A percentile compares a stretch with the other conserved stretches of the same genome.
phyloP scores from a whole-genome alignment of 2,797 vertebrate species.

The Pseudopleuronectes americanus region DNA sequence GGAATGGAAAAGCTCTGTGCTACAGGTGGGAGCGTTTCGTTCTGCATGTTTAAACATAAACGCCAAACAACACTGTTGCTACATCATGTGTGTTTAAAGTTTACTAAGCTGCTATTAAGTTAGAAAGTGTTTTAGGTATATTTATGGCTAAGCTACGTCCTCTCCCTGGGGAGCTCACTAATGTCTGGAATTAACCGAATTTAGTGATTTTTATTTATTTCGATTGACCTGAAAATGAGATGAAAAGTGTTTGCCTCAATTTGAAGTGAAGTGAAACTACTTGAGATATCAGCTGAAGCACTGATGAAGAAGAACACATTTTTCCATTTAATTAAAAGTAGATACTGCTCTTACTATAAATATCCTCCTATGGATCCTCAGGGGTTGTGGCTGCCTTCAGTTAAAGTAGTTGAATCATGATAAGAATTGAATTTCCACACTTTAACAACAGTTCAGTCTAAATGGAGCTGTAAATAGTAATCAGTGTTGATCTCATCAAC shows the following conservation, averaged over 20 bases:
- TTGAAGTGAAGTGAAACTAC: constrained; percentile 43
- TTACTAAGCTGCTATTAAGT: background rate
- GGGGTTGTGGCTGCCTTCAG: constrained; percentile 12
- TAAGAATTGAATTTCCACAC: background rate
- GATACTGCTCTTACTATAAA: constrained; percentile 34
- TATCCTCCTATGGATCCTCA: constrained; percentile 19
- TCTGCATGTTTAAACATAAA: constrained; percentile 27
- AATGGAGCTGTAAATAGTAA: background rate
- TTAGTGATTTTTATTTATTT: constrained; percentile 46
- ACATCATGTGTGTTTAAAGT: constrained; percentile 11
- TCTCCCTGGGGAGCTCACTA: constrained; percentile 45
- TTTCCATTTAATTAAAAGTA: constrained; percentile 57
- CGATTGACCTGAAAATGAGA: constrained; percentile 55
- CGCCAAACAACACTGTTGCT: background rate
- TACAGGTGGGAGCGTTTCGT: constrained; percentile 23
- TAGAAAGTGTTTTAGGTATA: constrained; percentile 27
- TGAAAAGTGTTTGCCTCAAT: constrained; percentile 31
- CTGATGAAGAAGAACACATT: constrained; percentile 41
- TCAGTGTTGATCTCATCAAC: background rate
- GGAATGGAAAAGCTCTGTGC: background rate
- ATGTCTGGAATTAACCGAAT: constrained; percentile 50
- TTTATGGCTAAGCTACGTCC: constrained; percentile 57
- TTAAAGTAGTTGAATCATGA: constrained; percentile 10
- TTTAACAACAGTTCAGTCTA: background rate
- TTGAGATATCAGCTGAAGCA: constrained; percentile 27